These are phyloP conservation scores for Catharus fuscescens DNA, from an alignment of 2,113 vertebrate genomes.

Conservation along the genomic window DNA sequence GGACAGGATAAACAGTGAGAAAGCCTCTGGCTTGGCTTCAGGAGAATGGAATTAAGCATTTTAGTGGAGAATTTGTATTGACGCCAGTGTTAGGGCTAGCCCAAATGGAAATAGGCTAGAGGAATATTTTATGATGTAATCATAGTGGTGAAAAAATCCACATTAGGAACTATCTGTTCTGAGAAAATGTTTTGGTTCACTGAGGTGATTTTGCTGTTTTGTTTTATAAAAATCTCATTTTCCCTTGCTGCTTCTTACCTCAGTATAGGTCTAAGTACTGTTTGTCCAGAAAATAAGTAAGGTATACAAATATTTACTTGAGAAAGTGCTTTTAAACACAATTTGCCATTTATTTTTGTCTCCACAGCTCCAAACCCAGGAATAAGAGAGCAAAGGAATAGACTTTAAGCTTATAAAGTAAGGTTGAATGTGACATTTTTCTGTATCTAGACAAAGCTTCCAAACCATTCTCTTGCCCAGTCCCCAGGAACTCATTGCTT, in stretches of 20 bases:
- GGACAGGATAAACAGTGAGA: neutral
- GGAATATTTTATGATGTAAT: neutral
- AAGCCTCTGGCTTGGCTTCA: neutral
- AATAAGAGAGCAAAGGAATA: neutral
- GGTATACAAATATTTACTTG: neutral
- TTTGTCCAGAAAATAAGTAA: neutral
- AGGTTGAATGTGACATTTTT: neutral
- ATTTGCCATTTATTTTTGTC: neutral
- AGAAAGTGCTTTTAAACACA: neutral
- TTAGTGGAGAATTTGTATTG: neutral
- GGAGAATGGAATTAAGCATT: neutral
- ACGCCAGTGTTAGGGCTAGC: neutral
- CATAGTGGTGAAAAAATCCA: neutral
- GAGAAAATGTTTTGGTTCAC: neutral
- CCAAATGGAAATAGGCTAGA: neutral
- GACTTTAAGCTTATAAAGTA: neutral
- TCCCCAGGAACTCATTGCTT: neutral
- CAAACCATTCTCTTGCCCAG: neutral
- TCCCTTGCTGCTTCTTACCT: neutral
- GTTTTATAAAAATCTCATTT: neutral
- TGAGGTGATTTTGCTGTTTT: neutral
- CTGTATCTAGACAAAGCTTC: neutral
- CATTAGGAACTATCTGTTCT: neutral
- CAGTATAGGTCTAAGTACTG: neutral
- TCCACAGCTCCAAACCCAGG: neutral